Percentiles rank a stretch among this genome's conserved stretches.
Conservation (phyloP, 2,888 invertebrate species). For the Ligdia adustata region DNA sequence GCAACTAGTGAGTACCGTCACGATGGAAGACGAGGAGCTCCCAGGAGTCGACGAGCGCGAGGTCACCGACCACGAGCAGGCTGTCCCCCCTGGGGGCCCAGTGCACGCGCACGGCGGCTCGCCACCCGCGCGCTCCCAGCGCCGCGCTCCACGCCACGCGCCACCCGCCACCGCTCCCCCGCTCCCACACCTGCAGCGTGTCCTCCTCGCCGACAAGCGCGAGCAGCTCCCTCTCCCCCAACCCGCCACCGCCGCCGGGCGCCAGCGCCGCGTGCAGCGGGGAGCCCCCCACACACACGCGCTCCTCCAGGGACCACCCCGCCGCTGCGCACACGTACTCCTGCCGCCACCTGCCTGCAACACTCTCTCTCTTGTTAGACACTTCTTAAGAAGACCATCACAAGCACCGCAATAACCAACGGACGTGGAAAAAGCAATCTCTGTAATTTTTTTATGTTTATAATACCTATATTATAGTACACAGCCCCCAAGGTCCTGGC, state of each 20-base stretch:
- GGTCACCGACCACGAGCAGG: conserved; percentile 58
- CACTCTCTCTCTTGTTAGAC: no score
- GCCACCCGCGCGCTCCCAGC: conserved; percentile 46
- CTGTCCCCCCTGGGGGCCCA: conserved; percentile 44
- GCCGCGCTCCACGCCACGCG: conserved; percentile 13
- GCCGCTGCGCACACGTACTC: conserved; percentile 47
- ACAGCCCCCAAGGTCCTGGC: no score
- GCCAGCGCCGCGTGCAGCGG: conserved; percentile 29
- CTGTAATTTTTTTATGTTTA: no score
- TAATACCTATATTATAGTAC: no score
- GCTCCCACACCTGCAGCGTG: conserved; percentile 39
- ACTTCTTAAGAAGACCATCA: no score
- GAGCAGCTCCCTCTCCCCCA: conserved; percentile 24
- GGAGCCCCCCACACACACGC: no score
- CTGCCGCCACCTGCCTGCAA: conserved; percentile 49
- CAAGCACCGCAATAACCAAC: no score
- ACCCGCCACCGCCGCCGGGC: conserved; percentile 1
- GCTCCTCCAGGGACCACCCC: conserved; percentile 26
- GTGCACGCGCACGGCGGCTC: conserved; percentile 40
- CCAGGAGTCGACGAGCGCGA: conserved; percentile 55
- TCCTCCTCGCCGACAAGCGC: conserved; percentile 32
- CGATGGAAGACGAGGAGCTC: conserved; percentile 55
- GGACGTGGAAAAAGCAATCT: no score
- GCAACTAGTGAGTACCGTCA: conserved; percentile 37
- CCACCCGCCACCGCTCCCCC: conserved; percentile 16